phyloP scores from a whole-genome alignment of 2,113 vertebrate species.

The Paralichthys olivaceus region DNA sequence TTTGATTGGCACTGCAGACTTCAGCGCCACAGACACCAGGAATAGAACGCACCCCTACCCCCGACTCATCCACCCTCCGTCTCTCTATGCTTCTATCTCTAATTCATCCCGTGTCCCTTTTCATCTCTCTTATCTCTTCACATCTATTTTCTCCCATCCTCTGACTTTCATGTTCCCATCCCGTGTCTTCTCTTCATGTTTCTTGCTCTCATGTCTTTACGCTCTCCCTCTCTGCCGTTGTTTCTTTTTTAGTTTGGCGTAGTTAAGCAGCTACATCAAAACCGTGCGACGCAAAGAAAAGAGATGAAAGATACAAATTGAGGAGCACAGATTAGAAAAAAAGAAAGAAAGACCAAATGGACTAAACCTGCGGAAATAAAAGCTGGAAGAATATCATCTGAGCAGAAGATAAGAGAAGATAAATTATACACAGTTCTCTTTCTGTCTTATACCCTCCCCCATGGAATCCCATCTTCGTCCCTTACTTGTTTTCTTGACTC shows the following conservation, averaged over 20 bases:
- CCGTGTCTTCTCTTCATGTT: background rate
- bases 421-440: background rate
- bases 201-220: background rate
- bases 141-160: constrained; percentile 19
- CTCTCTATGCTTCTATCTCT: background rate
- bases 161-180: constrained; percentile 10
- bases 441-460: too few relatives aligned
- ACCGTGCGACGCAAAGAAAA: constrained; percentile 23
- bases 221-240: constrained; percentile 1
- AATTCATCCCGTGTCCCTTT: background rate
- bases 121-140: background rate
- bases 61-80: background rate
- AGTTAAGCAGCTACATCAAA: constrained; percentile 37
- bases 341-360: background rate
- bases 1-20: constrained; percentile 70
- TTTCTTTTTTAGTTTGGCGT: background rate
- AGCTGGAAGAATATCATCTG: background rate
- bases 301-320: constrained; percentile 35
- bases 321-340: background rate
- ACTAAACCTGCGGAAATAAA: background rate
- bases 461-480: too few relatives aligned
- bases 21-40: constrained; percentile 22
- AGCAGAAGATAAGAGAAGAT: constrained; percentile 10
- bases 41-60: constrained; percentile 28
- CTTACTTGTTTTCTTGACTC: too few relatives aligned